These are phyloP conservation scores for Saccostrea echinata DNA, from an alignment of 1,140 invertebrate species.

Conservation along the genomic window DNA sequence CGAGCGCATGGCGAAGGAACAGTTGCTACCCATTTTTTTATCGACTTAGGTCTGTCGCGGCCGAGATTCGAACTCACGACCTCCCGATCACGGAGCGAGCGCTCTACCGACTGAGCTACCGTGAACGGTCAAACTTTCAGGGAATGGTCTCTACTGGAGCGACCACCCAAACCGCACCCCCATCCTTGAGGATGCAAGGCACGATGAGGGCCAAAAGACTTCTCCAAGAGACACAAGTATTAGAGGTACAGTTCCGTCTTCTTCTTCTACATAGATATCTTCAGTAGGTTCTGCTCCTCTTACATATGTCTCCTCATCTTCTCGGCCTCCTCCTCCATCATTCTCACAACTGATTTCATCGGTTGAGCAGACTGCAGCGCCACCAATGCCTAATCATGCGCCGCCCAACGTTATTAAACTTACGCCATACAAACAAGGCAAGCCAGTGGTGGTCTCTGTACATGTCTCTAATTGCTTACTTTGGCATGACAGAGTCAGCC, in stretches of 20 bases:
- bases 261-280: neutral
- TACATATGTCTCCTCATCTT: neutral
- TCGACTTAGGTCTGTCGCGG: no score
- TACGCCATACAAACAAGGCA: neutral
- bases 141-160: neutral
- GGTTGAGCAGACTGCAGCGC: no score
- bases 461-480: no score
- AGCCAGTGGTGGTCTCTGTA: slow-evolving; percentile 1
- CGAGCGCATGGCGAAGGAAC: no score
- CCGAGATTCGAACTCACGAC: no score
- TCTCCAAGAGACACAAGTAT: neutral
- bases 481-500: neutral
- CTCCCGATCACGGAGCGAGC: no score
- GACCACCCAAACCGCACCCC: neutral
- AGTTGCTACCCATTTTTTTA: no score
- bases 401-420: no score
- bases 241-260: neutral
- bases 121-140: no score
- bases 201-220: neutral
- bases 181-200: neutral
- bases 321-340: neutral
- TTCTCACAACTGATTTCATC: neutral
- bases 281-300: neutral
- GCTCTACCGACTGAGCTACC: no score
- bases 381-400: neutral